A percentile compares a stretch with the other conserved stretches of the same genome.
Evolutionary conservation across 2,888 invertebrate species (phyloP).

Genomic region (Notocelia uddmanniana): DNA sequence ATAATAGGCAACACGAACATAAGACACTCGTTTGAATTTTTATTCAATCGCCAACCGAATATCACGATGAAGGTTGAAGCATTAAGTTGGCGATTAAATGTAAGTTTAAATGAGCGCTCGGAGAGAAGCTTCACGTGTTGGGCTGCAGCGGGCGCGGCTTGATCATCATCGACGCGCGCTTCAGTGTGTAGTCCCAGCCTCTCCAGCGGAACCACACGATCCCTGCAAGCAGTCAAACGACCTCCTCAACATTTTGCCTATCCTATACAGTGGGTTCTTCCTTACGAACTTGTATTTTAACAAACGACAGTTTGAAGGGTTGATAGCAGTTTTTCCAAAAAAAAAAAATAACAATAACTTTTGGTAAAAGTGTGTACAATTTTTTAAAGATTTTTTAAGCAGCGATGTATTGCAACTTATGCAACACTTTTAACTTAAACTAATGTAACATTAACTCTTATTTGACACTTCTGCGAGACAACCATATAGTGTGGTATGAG

Average conservation of each 20-base stretch:
- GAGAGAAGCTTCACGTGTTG: constrained; percentile 71
- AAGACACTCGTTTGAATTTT: constrained; percentile 21
- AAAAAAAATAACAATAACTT: too few relatives aligned
- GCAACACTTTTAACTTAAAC: too few relatives aligned
- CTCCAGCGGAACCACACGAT: constrained; percentile 98
- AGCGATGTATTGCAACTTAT: too few relatives aligned
- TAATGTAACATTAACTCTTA: too few relatives aligned
- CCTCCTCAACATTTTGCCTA: neutral
- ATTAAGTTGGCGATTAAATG: constrained; percentile 25
- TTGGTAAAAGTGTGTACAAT: too few relatives aligned
- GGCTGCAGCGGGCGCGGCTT: constrained; percentile 90
- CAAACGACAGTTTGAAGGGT: too few relatives aligned
- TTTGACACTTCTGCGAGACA: too few relatives aligned
- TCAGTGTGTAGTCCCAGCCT: constrained; percentile 97
- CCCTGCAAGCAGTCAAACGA: constrained; percentile 80
- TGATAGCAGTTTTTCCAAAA: too few relatives aligned
- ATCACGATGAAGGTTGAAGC: neutral
- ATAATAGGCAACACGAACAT: constrained; percentile 28
- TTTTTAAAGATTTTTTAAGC: too few relatives aligned
- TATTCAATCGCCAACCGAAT: constrained; percentile 21
- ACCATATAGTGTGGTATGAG: too few relatives aligned
- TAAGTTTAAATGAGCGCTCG: constrained; percentile 25
- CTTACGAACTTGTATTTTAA: too few relatives aligned
- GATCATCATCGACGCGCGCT: constrained; percentile 96
- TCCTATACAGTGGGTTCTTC: neutral